Evolutionary conservation across 2,888 invertebrate species (phyloP), one percentile per base, ranked within the genome.

Genomic region (Leptopterna dolabrata): DNA sequence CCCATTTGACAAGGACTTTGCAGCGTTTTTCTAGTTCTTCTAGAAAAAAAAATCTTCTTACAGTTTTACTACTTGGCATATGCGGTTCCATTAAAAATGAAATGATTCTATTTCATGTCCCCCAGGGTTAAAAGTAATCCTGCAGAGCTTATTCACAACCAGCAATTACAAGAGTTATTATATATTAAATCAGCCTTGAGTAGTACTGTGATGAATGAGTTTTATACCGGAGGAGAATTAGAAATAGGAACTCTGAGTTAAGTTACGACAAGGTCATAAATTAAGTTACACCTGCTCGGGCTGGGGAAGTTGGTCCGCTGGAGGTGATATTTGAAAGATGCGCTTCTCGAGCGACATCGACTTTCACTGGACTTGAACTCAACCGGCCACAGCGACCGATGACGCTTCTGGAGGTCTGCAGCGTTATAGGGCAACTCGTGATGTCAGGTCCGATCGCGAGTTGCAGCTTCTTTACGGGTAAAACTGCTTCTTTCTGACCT

Each of bases 391-490:
- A 63, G 63, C 63, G 3, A 24, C 24, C 24, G 63, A 63, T 27
- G 63, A 63, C 63, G 24, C 27, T 24, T n/a, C n/a, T 14, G n/a
- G 13, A 51, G 51, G 51, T 51, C 51, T 63, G 24, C 24, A 27
- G 63, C 63, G 63, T 24, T 63, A 63, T 63, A 63, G 63, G 63
- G 63, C 63, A 63, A 63, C 24, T 63, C 63, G 63, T 63, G 63
- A n/a, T 0, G 63, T 63, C 63, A 24, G 19, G 19, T 63, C 63
- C 63, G 24, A 55, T 7, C 27, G 63, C 24, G 63, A 63, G 63
- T 63, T 63, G 24, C 63, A 11, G 19, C 63, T 63, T 24, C 19
- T 63, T 63, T 63, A 63, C n/a, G 63, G 63, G 63, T 51, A n/a
- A 0, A 51, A n/a, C 51, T 51, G 6, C 51, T 51, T n/a, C n/a